A percentile compares a stretch with the other conserved stretches of the same genome.
These are phyloP conservation scores for Pissodes strobi DNA, from an alignment of 1,140 invertebrate genomes.

Conservation along the genomic window DNA sequence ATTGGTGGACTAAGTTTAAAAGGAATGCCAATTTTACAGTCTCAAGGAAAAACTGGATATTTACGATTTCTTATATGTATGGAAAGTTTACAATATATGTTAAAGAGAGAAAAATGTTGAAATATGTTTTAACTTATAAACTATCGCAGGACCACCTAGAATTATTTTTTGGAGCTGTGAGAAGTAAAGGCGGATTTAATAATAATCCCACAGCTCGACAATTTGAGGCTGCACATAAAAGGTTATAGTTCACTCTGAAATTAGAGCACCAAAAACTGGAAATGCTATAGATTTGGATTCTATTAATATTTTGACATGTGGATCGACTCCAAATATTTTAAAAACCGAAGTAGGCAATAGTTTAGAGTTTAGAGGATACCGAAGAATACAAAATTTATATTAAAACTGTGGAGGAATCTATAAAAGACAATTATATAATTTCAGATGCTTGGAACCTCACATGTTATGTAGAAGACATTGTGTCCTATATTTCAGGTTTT, in stretches of 20 bases:
- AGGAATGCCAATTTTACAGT: conserved; percentile 24
- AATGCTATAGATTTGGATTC: conserved; percentile 20
- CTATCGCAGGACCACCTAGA: no score
- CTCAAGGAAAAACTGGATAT: conserved; percentile 44
- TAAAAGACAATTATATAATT: conserved; percentile 11
- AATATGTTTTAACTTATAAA: no score
- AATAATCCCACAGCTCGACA: no score
- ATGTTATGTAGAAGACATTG: no score
- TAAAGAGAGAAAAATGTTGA: conserved; percentile 24
- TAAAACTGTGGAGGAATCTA: conserved; percentile 9
- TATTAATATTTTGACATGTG: conserved; percentile 14
- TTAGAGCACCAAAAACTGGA: conserved; percentile 9
- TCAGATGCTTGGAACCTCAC: conserved; percentile 19
- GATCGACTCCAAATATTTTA: no score
- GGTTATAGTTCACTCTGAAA: conserved; percentile 24
- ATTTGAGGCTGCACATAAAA: conserved; percentile 49
- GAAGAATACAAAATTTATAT: no score
- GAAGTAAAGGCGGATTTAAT: no score
- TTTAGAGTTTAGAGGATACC: neutral
- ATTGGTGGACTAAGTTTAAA: no score
- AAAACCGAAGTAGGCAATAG: neutral
- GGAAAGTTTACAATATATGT: conserved; percentile 41
- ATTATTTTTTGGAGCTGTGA: no score
- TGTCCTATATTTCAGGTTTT: conserved; percentile 33
- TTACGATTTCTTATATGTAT: conserved; percentile 46